Evolutionary conservation across 2,113 vertebrate species (phyloP), one percentile per base, ranked within the genome.

Genomic region (Anhinga rufa): DNA sequence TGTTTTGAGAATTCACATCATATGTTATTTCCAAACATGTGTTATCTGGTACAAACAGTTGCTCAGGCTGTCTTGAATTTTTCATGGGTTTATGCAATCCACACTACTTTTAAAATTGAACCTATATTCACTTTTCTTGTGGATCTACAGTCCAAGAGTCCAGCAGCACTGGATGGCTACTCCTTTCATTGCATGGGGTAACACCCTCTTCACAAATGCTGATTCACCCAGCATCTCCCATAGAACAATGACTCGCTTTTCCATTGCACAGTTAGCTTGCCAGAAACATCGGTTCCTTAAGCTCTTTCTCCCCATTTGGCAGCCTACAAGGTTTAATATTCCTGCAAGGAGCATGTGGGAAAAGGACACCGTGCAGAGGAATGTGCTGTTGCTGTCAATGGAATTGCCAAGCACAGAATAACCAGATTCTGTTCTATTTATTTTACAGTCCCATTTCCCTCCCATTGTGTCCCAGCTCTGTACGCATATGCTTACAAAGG

Each of bases 1-100:
- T 87, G 78, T 92, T 82, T 77, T 57, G 40, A 81, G 52, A 84
- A 82, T 76, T 95, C 81, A 42, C 3, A 51, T 74, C 3, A 24
- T 57, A 57, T 6, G 5, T 65, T 82, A 51, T 69, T 93, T 91
- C 74, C 74, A 89, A 82, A 66, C 57, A 34, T 48, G 31, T 69
- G 31, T 85, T 94, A 91, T 78, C 72, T 94, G 81, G 42, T 84
- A 48, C 57, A 86, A 84, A 86, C 77, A 85, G 57, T 95, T 90
- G 64, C 52, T 92, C 34, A 62, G 65, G 49, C 65, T 91, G 62
- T 70, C 74, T 88, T 87, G 69, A 76, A 24, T 88, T 92, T 90
- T 62, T 87, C 58, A 77, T 17, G 24, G 22, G 9, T 66, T 92
- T 71, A 60, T 70, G 42, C 22, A 36, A 83, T 92, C 64, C 31